These are phyloP conservation scores for Calidris pygmaea DNA, from an alignment of 2,113 vertebrate species.

Conservation along the genomic window DNA sequence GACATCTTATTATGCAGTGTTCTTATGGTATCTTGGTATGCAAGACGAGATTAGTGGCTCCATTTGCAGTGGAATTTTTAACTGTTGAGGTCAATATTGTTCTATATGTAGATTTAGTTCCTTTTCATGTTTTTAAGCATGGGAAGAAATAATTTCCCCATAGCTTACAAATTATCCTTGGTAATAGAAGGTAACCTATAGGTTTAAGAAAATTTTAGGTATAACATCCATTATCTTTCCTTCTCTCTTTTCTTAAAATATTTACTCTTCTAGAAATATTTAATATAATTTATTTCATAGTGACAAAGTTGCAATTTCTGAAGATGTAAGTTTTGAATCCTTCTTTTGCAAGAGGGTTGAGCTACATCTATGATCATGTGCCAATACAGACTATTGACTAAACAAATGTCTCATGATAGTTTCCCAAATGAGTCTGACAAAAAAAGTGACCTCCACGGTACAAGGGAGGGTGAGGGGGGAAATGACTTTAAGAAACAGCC, in stretches of 20 bases:
- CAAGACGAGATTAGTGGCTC: background rate
- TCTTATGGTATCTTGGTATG: background rate
- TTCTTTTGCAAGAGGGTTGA: background rate
- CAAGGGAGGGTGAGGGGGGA: background rate
- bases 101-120: background rate
- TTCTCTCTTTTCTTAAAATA: background rate
- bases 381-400: background rate
- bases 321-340: background rate
- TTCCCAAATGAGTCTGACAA: constrained; percentile 3
- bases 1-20: background rate
- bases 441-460: constrained; percentile 31
- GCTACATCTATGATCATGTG: background rate
- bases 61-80: background rate
- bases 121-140: background rate
- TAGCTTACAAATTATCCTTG: background rate
- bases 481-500: constrained; percentile 8
- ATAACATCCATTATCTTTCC: background rate
- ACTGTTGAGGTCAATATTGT: background rate
- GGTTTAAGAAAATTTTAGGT: background rate
- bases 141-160: background rate
- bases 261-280: background rate
- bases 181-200: background rate
- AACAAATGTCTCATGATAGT: constrained; percentile 11
- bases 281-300: background rate
- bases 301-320: background rate